A percentile compares a stretch with the other conserved stretches of the same genome.
phyloP scores from a whole-genome alignment of 2,888 invertebrate species.

The Calameuta filiformis region DNA sequence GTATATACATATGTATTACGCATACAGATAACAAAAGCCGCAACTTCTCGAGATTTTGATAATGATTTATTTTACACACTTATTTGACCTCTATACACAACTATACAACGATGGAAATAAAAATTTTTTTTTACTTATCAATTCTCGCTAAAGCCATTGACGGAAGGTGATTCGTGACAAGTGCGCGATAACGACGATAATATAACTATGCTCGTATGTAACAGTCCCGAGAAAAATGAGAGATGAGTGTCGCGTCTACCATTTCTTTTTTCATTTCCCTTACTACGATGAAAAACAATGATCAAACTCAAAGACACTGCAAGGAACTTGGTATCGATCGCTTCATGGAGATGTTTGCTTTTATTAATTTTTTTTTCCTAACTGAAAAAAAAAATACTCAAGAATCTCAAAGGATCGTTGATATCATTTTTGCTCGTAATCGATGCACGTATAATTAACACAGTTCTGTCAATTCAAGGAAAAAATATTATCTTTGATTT shows the following conservation, averaged over 20 bases:
- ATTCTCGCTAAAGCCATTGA: neutral
- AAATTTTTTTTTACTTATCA: slow-evolving; percentile 34
- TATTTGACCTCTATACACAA: slow-evolving; percentile 64
- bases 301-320: neutral
- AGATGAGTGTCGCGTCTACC: neutral
- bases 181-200: slow-evolving; percentile 2
- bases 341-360: neutral
- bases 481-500: neutral
- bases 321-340: neutral
- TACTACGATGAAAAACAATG: neutral
- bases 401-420: neutral
- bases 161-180: slow-evolving; percentile 1
- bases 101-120: slow-evolving; percentile 65
- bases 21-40: neutral
- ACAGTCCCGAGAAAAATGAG: neutral
- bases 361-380: neutral
- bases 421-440: neutral
- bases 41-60: slow-evolving; percentile 35
- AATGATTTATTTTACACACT: slow-evolving; percentile 64
- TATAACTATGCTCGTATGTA: slow-evolving; percentile 5
- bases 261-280: neutral
- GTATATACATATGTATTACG: neutral
- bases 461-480: neutral
- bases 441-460: neutral
- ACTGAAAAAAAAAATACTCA: neutral